These are phyloP conservation scores for Temnothorax rugatulus DNA, from an alignment of 2,888 invertebrate species.

Conservation along the genomic window DNA sequence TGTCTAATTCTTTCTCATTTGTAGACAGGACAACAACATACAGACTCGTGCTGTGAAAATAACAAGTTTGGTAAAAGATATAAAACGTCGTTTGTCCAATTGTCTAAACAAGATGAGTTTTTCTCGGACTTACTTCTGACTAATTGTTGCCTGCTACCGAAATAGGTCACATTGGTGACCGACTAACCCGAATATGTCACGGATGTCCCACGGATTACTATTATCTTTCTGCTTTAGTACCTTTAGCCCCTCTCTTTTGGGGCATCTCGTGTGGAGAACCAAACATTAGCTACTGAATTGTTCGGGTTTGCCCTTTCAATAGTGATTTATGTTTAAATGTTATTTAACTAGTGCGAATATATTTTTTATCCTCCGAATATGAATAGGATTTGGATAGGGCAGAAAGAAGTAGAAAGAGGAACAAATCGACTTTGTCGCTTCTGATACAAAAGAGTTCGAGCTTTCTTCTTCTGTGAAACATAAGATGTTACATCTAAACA, in stretches of 20 bases:
- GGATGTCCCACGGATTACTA: conserved; percentile 53
- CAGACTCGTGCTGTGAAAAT: background rate
- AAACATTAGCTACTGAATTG: conserved; percentile 64
- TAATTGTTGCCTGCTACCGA: conserved; percentile 80
- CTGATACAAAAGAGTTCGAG: conserved; percentile 30
- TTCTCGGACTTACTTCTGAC: conserved; percentile 74
- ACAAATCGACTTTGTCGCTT: background rate
- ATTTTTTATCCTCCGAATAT: conserved; percentile 41
- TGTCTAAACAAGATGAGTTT: background rate
- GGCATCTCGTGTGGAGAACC: conserved; percentile 63
- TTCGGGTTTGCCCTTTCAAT: conserved; percentile 54
- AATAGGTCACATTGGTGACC: conserved; percentile 81
- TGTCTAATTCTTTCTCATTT: background rate
- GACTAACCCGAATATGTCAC: conserved; percentile 81
- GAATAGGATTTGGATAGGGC: background rate
- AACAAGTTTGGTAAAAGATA: conserved; percentile 10
- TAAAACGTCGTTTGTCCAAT: conserved; percentile 34
- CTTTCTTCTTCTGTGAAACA: conserved; percentile 27
- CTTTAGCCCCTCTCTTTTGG: background rate
- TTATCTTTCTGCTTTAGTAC: conserved; percentile 46
- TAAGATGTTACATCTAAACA: conserved; percentile 2
- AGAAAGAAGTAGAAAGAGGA: conserved; percentile 30
- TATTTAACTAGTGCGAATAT: conserved; percentile 26
- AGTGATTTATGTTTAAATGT: conserved; percentile 63
- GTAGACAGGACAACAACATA: background rate